phyloP scores from a whole-genome alignment of 2,797 vertebrate genomes.

The Harpagifer antarcticus region DNA sequence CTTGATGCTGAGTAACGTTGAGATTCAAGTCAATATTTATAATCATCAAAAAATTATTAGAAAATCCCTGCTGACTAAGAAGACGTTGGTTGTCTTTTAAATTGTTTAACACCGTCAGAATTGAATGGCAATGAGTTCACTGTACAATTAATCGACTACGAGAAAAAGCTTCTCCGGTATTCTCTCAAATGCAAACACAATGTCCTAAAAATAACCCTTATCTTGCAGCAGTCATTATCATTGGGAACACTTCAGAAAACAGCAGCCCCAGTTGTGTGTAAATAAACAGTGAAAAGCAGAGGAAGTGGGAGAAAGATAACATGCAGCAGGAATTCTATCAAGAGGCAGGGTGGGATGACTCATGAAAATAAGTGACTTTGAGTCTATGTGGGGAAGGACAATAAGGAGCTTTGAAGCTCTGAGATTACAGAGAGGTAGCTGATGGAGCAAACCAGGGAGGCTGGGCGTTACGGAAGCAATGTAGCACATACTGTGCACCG shows the following conservation, averaged over 20 bases:
- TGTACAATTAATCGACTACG: conserved; percentile 51
- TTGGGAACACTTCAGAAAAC: conserved; percentile 83
- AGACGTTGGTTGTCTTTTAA: conserved; percentile 45
- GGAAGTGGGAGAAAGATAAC: conserved; percentile 76
- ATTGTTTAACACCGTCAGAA: conserved; percentile 49
- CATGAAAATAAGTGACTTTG: conserved; percentile 82
- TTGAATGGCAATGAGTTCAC: conserved; percentile 46
- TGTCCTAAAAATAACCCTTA: conserved; percentile 85
- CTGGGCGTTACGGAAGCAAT: conserved; percentile 53
- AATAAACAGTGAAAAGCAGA: conserved; percentile 76
- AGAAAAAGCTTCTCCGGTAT: conserved; percentile 62
- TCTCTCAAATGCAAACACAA: conserved; percentile 76
- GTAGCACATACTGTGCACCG: conserved; percentile 62
- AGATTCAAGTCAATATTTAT: conserved; percentile 66
- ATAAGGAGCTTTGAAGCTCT: conserved; percentile 80
- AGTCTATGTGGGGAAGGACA: conserved; percentile 80
- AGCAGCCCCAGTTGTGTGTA: conserved; percentile 78
- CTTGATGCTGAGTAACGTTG: conserved; percentile 51
- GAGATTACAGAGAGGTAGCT: conserved; percentile 77
- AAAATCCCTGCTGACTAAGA: conserved; percentile 52
- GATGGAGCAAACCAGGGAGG: conserved; percentile 71
- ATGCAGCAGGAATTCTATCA: conserved; percentile 76
- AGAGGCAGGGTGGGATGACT: conserved; percentile 79
- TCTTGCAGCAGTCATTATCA: conserved; percentile 83
- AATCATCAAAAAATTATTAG: conserved; percentile 54